Percentiles rank a stretch among this genome's conserved stretches.
These are phyloP conservation scores for Eulacestoma nigropectus DNA, from an alignment of 2,113 vertebrate genomes.

Conservation along the genomic window DNA sequence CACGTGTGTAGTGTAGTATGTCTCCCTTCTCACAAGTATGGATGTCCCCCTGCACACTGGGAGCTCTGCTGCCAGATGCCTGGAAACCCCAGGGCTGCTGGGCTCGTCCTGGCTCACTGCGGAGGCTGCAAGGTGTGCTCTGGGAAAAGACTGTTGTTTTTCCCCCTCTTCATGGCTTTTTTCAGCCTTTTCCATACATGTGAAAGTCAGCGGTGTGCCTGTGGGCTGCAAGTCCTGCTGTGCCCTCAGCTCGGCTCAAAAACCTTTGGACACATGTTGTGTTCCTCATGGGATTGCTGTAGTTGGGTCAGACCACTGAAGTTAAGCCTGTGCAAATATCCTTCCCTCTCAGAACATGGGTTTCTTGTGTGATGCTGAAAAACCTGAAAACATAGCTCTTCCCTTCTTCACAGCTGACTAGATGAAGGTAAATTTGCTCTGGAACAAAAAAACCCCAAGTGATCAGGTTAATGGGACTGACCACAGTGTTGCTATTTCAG, in stretches of 20 bases:
- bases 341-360: not conserved
- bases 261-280: not conserved
- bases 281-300: not conserved
- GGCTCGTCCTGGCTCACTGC: not conserved
- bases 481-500: not conserved
- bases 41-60: not conserved
- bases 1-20: fast-evolving
- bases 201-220: not conserved
- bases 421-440: not conserved
- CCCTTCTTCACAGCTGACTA: not conserved
- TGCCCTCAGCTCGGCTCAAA: fast-evolving
- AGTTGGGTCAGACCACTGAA: not conserved
- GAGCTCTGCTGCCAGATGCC: not conserved
- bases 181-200: fast-evolving
- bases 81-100: not conserved
- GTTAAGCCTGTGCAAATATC: not conserved
- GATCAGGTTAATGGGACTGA: not conserved
- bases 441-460: not conserved
- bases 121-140: not conserved
- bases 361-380: not conserved
- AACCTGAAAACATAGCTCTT: not conserved
- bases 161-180: not conserved
- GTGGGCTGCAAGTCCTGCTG: not conserved
- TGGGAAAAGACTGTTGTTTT: not conserved
- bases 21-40: not conserved